Evolutionary conservation across 2,888 invertebrate species (phyloP), one percentile per base, ranked within the genome.

Genomic region (Rhorus exstirpatorius): DNA sequence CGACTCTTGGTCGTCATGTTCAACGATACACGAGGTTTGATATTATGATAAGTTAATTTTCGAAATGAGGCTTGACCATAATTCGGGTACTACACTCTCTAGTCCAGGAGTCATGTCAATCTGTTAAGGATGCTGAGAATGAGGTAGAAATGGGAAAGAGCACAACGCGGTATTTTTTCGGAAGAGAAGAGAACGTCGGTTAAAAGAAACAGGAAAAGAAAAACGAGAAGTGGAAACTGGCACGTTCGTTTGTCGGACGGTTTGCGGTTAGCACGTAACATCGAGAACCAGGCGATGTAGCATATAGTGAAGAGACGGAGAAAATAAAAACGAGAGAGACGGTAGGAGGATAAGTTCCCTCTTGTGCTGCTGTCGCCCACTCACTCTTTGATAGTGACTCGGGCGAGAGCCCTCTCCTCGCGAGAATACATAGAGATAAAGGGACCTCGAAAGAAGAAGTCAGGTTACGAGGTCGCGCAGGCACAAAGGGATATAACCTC

Each of bases 321-420:
- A 58, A 21, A 74, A 12, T 44, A 31, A 65, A 21, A 77, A 21
- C 44, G 55, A 61, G 24, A n/a, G 63, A 17, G 49, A 70, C 24
- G 44, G 17, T 31, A 26, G 35, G 49, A 65, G 74, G 65, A 67
- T 51, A 53, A 68, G 53, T 79, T 58, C 67, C 60, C 79, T 76
- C 79, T 79, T 67, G 75, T 76, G 67, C 65, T 76, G 67, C 65
- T 72, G 81, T 79, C 83, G 76, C 79, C 79, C 83, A 79, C 83
- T 83, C 83, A 58, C 60, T 79, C 83, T 83, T 83, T 83, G 83
- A 83, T 83, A 83, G 83, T 55, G 79, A 83, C 79, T 83, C 61
- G 79, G 79, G 60, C 76, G 71, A 67, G 67, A 67, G 55, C 75
- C 71, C 76, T 79, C 67, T 70, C 61, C 53, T 61, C 26, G n/a